Percentiles rank a stretch among this genome's conserved stretches.
Conservation (phyloP, 2,113 vertebrate species). For the Girardinichthys multiradiatus region DNA sequence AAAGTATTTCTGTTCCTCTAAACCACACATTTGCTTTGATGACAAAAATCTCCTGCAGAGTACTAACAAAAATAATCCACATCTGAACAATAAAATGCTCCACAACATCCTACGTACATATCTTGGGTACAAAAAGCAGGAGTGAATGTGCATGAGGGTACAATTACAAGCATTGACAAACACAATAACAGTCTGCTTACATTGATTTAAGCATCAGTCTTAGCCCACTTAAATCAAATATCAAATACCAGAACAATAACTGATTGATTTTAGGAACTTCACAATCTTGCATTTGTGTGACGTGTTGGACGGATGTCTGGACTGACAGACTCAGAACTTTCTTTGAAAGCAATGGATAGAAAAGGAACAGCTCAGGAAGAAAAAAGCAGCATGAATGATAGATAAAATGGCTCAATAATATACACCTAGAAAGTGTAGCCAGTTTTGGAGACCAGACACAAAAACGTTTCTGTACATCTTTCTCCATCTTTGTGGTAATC, state of each 20-base stretch:
- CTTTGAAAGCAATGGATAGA: background rate
- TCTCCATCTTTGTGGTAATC: constrained; percentile 21
- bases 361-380: background rate
- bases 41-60: background rate
- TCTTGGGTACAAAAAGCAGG: constrained; percentile 25
- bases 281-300: constrained; percentile 1
- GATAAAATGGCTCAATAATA: background rate
- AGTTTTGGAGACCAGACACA: constrained; percentile 11
- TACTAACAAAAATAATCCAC: constrained; percentile 8
- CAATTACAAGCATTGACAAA: constrained; percentile 26
- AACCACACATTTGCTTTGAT: background rate
- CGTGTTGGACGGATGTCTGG: background rate
- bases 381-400: background rate
- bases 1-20: no score
- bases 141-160: constrained; percentile 29
- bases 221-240: background rate
- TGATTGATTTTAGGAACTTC: constrained; percentile 34
- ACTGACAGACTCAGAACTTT: constrained; percentile 4
- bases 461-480: constrained; percentile 13
- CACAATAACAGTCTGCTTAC: constrained; percentile 31
- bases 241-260: constrained; percentile 22
- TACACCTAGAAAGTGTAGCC: constrained; percentile 2
- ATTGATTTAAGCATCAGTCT: background rate
- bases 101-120: constrained; percentile 6
- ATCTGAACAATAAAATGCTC: background rate